Percentiles rank a stretch among this genome's conserved stretches.
Evolutionary conservation across 92 coral and sea anemone genomes (phyloP).

Genomic region (Pocillopora meandrina): DNA sequence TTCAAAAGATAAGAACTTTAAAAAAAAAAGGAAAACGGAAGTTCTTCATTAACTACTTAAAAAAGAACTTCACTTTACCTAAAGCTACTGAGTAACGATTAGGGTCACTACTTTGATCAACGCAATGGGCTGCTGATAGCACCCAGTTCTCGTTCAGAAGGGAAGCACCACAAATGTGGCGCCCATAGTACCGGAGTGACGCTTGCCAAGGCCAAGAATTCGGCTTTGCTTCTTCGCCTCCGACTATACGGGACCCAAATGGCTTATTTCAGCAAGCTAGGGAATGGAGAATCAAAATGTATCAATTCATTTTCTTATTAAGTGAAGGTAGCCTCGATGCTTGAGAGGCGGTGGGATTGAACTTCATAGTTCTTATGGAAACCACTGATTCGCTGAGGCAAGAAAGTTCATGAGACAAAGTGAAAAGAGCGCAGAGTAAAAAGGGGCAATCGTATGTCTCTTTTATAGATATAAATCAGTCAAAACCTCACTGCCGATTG

Average conservation of each 20-base stretch:
- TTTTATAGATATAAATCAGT: too few relatives aligned
- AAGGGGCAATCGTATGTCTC: too few relatives aligned
- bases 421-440: too few relatives aligned
- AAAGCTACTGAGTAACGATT: slow-evolving; percentile 31
- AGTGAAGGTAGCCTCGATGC: too few relatives aligned
- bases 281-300: background rate
- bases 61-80: slow-evolving; percentile 32
- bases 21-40: background rate
- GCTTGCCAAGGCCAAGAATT: slow-evolving; percentile 76
- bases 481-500: too few relatives aligned
- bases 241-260: slow-evolving; percentile 56
- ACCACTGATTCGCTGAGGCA: too few relatives aligned
- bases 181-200: slow-evolving; percentile 32
- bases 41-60: too few relatives aligned
- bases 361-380: too few relatives aligned
- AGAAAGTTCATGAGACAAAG: too few relatives aligned
- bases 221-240: slow-evolving; percentile 52
- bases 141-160: slow-evolving; percentile 52
- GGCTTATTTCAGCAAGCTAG: slow-evolving; percentile 46
- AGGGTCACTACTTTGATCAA: slow-evolving; percentile 47
- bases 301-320: background rate
- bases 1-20: too few relatives aligned
- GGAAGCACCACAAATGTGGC: slow-evolving; percentile 65
- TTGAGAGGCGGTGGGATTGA: too few relatives aligned
- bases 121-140: slow-evolving; percentile 67